A percentile compares a stretch with the other conserved stretches of the same genome.
These are phyloP conservation scores for Lophochroa leadbeateri DNA, from an alignment of 2,113 vertebrate genomes.

Conservation along the genomic window DNA sequence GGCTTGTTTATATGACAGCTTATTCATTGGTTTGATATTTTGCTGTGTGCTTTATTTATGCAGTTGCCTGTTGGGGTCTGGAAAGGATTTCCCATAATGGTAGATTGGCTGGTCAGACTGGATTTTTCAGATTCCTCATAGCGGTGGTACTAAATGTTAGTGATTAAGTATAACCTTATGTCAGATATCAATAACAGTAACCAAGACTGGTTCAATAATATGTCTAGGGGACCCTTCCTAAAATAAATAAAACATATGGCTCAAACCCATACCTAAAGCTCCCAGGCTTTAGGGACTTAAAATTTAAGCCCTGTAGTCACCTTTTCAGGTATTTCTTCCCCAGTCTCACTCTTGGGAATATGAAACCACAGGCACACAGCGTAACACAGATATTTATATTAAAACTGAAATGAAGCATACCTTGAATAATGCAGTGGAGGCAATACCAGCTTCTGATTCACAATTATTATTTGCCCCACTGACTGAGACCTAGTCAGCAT, in stretches of 20 bases:
- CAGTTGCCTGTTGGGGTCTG: constrained; percentile 48
- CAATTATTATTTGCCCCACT: constrained; percentile 34
- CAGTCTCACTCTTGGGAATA: constrained; percentile 55
- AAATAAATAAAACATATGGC: constrained; percentile 71
- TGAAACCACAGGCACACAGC: constrained; percentile 44
- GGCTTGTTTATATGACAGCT: constrained; percentile 47
- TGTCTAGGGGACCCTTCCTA: constrained; percentile 58
- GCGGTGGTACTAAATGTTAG: constrained; percentile 61
- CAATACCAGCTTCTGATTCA: constrained; percentile 8
- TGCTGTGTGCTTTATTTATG: constrained; percentile 56
- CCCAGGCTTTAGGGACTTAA: constrained; percentile 65
- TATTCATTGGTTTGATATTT: constrained; percentile 55
- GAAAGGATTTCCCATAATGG: constrained; percentile 53
- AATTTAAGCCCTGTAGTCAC: constrained; percentile 63
- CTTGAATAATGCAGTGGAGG: constrained; percentile 36
- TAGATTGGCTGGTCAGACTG: constrained; percentile 45
- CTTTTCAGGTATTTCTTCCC: constrained; percentile 67
- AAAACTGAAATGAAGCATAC: constrained; percentile 63
- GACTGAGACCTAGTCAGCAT: not conserved
- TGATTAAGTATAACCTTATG: constrained; percentile 67
- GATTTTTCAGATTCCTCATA: constrained; percentile 62
- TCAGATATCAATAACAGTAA: constrained; percentile 70
- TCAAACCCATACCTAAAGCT: constrained; percentile 58
- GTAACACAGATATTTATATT: constrained; percentile 60
- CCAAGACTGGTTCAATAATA: constrained; percentile 64